Percentiles rank a stretch among this genome's conserved stretches.
phyloP scores from a whole-genome alignment of 2,113 vertebrate genomes.

The Drymodes brunneopygia region DNA sequence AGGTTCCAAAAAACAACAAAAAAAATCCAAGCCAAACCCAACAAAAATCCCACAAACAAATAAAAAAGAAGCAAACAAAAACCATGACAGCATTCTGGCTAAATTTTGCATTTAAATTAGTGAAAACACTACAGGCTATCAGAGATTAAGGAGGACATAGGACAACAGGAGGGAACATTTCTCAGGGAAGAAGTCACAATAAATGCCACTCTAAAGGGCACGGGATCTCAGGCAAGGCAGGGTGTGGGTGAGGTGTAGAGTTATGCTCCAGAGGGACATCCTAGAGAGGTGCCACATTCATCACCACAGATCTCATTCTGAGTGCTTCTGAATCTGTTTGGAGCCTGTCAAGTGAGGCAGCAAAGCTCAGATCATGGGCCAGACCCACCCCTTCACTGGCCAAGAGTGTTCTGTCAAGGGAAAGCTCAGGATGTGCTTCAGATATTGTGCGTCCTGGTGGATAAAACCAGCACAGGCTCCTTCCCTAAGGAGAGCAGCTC shows the following conservation, averaged over 20 bases:
- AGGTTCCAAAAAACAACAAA: not conserved
- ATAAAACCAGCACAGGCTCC: accelerated
- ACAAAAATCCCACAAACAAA: not conserved
- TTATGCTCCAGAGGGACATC: not conserved
- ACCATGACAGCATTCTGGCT: accelerated
- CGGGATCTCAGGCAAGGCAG: not conserved
- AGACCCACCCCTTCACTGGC: not conserved
- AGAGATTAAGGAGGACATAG: not conserved
- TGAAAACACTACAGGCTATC: not conserved
- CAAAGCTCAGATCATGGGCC: not conserved
- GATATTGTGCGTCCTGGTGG: accelerated
- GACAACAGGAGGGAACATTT: not conserved
- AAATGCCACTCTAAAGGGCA: not conserved
- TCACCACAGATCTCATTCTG: not conserved
- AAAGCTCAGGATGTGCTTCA: not conserved
- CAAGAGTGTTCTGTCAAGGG: not conserved
- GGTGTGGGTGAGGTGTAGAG: accelerated
- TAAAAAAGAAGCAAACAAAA: not conserved
- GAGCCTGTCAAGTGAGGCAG: not conserved
- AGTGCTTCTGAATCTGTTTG: not conserved
- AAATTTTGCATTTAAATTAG: not conserved
- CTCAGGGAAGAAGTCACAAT: not conserved
- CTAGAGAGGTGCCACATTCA: not conserved
- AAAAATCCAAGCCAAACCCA: no score
- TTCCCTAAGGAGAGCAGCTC: not conserved